Conservation (phyloP, 2,888 invertebrate species). For the Petrolisthes manimaculis region DNA sequence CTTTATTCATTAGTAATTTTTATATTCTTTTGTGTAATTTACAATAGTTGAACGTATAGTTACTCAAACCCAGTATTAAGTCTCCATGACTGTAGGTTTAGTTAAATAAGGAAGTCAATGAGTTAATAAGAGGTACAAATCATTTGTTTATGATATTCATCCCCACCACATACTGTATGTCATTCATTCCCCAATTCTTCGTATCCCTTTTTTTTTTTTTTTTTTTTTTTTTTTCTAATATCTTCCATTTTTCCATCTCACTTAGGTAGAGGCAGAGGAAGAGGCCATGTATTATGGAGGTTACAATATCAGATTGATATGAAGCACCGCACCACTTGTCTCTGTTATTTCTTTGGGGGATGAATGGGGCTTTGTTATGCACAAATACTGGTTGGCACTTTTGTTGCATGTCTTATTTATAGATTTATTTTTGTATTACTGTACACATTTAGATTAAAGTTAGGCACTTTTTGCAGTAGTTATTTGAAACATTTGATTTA, state of each 20-base stretch:
- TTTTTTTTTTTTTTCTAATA: neutral
- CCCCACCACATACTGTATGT: too few species aligned
- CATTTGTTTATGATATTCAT: too few species aligned
- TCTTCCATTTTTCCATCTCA: constrained; percentile 14
- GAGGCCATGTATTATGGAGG: constrained; percentile 63
- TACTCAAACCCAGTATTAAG: too few species aligned
- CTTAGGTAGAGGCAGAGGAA: constrained; percentile 61
- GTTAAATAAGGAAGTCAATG: too few species aligned
- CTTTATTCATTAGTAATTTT: too few species aligned
- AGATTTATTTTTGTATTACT: neutral
- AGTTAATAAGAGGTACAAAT: too few species aligned
- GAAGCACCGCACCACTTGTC: constrained; percentile 24
- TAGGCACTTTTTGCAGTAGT: too few species aligned
- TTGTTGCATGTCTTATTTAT: neutral
- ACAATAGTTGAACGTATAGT: too few species aligned
- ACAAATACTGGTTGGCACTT: neutral
- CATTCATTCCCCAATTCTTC: neutral
- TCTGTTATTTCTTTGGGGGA: neutral
- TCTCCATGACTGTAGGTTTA: too few species aligned
- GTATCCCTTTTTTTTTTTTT: neutral
- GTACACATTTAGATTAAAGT: too few species aligned
- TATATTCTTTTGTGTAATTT: too few species aligned
- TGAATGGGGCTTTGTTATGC: neutral
- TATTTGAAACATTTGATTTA: too few species aligned
- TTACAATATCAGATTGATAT: constrained; percentile 52